Percentiles rank a stretch among this genome's conserved stretches.
phyloP scores from a whole-genome alignment of 2,888 invertebrate genomes.

The Colostygia pectinataria region DNA sequence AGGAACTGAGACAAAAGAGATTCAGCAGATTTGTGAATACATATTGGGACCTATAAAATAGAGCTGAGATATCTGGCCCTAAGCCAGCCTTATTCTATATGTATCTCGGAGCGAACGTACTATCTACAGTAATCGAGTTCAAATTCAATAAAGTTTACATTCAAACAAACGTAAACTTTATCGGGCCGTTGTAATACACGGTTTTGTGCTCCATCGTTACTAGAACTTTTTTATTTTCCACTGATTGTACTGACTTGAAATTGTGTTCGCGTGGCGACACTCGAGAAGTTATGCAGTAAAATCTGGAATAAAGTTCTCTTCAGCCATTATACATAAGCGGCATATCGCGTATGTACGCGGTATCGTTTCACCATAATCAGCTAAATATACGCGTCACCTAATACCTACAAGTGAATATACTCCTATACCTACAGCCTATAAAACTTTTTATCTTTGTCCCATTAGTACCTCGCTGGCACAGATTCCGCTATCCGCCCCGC shows the following conservation, averaged over 20 bases:
- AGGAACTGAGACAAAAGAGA: constrained; percentile 27
- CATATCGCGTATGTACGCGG: constrained; percentile 34
- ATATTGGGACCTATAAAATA: constrained; percentile 25
- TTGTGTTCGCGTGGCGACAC: constrained; percentile 32
- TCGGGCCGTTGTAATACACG: constrained; percentile 19
- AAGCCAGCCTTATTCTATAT: constrained; percentile 36
- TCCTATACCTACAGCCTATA: too few relatives aligned
- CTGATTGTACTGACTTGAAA: constrained; percentile 34
- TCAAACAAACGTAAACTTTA: constrained; percentile 25
- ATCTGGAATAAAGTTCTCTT: constrained; percentile 21
- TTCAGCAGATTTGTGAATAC: constrained; percentile 31
- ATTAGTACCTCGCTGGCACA: too few relatives aligned
- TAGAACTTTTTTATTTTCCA: constrained; percentile 34
- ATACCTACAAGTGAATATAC: too few relatives aligned
- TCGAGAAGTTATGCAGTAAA: constrained; percentile 34
- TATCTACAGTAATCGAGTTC: constrained; percentile 30
- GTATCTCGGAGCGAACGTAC: constrained; percentile 27
- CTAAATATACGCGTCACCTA: too few relatives aligned
- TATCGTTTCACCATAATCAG: too few relatives aligned
- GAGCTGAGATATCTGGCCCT: constrained; percentile 34
- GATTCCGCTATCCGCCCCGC: too few relatives aligned
- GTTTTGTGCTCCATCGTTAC: constrained; percentile 27
- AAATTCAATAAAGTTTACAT: constrained; percentile 37
- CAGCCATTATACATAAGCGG: too few relatives aligned
- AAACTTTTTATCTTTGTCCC: too few relatives aligned